phyloP scores from a whole-genome alignment of 2,797 vertebrate species.

The Sebastes steindachneri region DNA sequence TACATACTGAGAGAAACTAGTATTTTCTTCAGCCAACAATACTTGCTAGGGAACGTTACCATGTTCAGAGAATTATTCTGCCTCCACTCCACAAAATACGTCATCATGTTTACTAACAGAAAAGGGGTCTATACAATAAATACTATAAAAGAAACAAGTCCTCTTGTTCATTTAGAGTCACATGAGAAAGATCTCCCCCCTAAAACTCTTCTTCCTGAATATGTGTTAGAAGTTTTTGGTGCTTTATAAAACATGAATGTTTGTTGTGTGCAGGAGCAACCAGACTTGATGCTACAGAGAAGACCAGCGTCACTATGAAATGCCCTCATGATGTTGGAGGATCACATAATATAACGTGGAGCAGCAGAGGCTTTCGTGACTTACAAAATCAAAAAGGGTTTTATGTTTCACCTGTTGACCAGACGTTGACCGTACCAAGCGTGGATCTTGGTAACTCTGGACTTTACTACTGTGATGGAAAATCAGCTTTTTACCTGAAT shows the following conservation, averaged over 20 bases:
- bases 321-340: background rate
- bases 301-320: background rate
- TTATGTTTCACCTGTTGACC: rapidly evolving
- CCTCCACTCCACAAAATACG: too few species aligned
- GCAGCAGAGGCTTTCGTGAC: background rate
- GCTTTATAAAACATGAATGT: background rate
- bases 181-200: background rate
- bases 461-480: conserved; percentile 1
- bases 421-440: background rate
- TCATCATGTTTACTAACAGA: too few species aligned
- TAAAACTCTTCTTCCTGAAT: too few species aligned
- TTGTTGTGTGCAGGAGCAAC: background rate
- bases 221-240: background rate
- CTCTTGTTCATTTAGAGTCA: background rate
- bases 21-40: too few species aligned
- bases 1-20: too few species aligned
- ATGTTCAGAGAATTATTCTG: too few species aligned
- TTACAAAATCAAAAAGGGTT: rapidly evolving
- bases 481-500: background rate
- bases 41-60: too few species aligned
- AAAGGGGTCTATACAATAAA: background rate
- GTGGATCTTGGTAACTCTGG: background rate
- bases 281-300: background rate
- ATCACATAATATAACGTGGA: background rate
- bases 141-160: background rate